Base-by-base conservation (phyloP, 1,140 invertebrate species). In the Watersipora subatra region DNA sequence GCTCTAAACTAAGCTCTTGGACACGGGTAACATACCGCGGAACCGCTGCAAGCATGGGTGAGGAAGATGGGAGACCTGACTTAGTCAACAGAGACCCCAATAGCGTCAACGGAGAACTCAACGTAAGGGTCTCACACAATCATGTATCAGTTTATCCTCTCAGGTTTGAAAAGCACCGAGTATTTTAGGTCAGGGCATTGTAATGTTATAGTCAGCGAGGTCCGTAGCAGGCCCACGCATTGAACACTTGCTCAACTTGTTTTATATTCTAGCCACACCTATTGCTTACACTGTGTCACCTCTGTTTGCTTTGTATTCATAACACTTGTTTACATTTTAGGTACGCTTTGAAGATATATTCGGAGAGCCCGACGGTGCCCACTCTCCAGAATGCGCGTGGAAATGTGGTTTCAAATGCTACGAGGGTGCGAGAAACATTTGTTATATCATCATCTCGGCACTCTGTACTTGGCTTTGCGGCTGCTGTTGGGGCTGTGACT, bases 321-420 rank as follows among this genome's bases (percentile, higher is more conserved):
- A 46, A 46, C 7, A n/a, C 34, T 46, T 7, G n/a, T n/a, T 46
- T 46, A 46, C 34, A 46, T 64, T 74, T 17, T 58, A 76, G 74
- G 68, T 74, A 1, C 28, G 64, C 22, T 91, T 88, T 85, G 86
- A 88, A 68, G 88, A 90, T 70, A 84, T 89, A 56, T 84, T 90
- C 28, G 89, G 87, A 0, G 89, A 91, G 77, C 88, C 88, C 2
- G 85, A 88, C 64, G 86, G 85, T 1, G 85, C 86, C 2, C 80
- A 87, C 46, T 87, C 87, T 69, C 84, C 86, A 1, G 86, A 88
- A 74, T 88, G 87, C 73, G 87, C 87, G 28, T 91, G 89, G 89
- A 81, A 84, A 26, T 77, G 87, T 19, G 87, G 87, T 66, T 83
- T 84, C 69, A 80, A 83, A 55, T 88, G 88, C 71, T 90, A 88